Evolutionary conservation across 2,113 vertebrate genomes (phyloP).

Genomic region (Sminthopsis crassicaudata): DNA sequence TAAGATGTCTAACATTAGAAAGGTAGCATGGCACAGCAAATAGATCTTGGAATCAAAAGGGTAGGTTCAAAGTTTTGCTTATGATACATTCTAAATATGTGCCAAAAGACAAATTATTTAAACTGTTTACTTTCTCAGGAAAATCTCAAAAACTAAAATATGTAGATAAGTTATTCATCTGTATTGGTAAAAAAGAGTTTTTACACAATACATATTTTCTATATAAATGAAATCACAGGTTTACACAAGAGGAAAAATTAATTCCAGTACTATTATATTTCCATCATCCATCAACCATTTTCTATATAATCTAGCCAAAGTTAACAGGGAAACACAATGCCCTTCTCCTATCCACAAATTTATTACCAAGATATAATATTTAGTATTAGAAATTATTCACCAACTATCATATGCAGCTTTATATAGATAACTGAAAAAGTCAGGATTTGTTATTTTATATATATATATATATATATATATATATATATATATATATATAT

Average conservation of each 20-base stretch:
- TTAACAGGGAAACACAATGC: not conserved
- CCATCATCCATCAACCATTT: slow-evolving; percentile 15
- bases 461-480: too few species aligned
- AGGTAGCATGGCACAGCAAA: not conserved
- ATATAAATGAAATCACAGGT: not conserved
- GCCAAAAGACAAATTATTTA: not conserved
- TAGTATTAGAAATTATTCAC: not conserved
- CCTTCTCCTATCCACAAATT: not conserved
- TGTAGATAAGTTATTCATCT: not conserved
- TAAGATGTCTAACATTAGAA: not conserved
- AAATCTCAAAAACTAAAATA: not conserved
- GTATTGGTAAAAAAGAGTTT: not conserved
- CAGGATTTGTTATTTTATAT: not conserved
- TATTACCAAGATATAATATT: not conserved
- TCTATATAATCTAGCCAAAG: not conserved
- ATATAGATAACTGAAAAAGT: not conserved
- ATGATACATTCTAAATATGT: not conserved
- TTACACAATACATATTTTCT: not conserved
- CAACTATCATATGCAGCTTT: not conserved
- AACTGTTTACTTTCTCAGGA: not conserved
- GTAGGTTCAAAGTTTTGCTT: not conserved
- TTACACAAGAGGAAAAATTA: not conserved
- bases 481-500: not conserved
- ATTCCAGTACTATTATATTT: slow-evolving; percentile 5
- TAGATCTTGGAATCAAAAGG: not conserved